Evolutionary conservation across 2,797 vertebrate genomes (phyloP).

Genomic region (Sebastes diploproa): DNA sequence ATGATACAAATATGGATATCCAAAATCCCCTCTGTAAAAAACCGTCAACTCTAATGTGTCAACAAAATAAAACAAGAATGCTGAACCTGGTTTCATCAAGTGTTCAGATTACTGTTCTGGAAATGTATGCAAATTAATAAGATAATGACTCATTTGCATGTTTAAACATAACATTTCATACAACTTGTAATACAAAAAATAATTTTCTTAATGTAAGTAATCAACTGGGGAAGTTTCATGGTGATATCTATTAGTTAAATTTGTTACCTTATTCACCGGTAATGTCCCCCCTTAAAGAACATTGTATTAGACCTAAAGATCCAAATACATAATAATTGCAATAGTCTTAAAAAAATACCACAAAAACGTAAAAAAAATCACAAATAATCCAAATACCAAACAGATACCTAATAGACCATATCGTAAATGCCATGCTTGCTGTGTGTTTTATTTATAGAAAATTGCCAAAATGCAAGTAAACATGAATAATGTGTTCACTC

Average conservation of each 20-base stretch:
- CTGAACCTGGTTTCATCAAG: too few relatives aligned
- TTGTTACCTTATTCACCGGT: too few relatives aligned
- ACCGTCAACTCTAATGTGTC: fast-evolving
- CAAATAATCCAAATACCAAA: background rate
- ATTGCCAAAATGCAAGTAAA: background rate
- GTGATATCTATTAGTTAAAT: background rate
- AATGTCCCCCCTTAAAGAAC: background rate
- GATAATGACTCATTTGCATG: too few relatives aligned
- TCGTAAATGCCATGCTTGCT: background rate
- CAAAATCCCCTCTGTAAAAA: background rate
- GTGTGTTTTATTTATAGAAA: background rate
- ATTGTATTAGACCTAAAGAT: background rate
- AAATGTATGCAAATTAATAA: too few relatives aligned
- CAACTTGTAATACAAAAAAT: too few relatives aligned
- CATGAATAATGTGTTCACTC: background rate
- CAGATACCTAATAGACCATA: background rate
- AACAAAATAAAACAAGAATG: too few relatives aligned
- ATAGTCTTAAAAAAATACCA: background rate
- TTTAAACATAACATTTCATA: background rate
- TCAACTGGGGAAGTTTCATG: background rate
- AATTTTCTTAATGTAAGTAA: background rate
- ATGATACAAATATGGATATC: background rate
- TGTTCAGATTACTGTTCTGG: too few relatives aligned
- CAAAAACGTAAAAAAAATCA: background rate
- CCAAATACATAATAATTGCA: background rate